Evolutionary conservation across 2,113 vertebrate species (phyloP).

Genomic region (Rattus norvegicus): DNA sequence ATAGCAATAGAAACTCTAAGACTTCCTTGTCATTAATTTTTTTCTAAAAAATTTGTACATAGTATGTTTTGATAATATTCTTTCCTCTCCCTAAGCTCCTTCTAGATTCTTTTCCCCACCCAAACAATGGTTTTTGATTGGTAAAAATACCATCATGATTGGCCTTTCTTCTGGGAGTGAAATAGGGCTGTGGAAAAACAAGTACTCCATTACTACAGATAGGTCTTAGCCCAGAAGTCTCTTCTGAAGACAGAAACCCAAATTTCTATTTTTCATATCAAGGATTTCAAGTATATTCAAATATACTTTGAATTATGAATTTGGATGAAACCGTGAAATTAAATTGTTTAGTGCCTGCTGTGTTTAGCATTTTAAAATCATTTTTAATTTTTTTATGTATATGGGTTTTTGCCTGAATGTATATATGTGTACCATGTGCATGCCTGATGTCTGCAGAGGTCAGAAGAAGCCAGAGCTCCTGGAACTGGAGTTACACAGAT

Average conservation of each 20-base stretch:
- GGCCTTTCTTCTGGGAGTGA: background rate
- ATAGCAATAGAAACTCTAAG: background rate
- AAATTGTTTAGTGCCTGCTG: background rate
- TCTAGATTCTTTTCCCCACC: background rate
- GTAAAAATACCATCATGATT: background rate
- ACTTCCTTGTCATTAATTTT: background rate
- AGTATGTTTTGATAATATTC: background rate
- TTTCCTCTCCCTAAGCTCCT: background rate
- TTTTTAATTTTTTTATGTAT: background rate
- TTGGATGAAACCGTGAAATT: background rate
- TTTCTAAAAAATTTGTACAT: background rate
- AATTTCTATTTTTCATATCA: background rate
- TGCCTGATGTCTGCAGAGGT: background rate
- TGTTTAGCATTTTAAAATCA: background rate
- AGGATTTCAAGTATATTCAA: background rate
- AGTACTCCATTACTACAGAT: background rate
- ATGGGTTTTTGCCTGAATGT: background rate
- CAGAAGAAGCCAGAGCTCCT: background rate
- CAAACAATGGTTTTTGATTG: background rate
- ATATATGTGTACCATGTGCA: background rate
- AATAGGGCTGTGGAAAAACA: background rate
- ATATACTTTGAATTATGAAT: background rate
- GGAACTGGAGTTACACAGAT: background rate
- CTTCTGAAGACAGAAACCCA: background rate
- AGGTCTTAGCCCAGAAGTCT: background rate